Evolutionary conservation across 2,113 vertebrate species (phyloP), one percentile per base, ranked within the genome.

Genomic region (Odontophorus gujanensis): DNA sequence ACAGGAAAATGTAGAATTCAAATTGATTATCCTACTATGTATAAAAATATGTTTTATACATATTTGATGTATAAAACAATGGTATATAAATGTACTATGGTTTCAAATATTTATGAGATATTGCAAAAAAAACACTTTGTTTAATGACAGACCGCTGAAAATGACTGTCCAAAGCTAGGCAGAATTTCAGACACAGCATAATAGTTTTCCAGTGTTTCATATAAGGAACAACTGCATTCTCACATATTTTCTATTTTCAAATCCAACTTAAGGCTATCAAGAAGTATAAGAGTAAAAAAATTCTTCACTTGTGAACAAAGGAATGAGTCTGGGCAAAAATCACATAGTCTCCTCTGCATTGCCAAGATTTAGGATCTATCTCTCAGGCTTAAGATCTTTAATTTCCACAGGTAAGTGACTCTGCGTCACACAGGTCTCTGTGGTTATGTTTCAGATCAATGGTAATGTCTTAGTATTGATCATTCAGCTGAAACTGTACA

Each of bases 1-100:
- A 82, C 71, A 82, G 17, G 47, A 93, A 93, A 91, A 89, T 2
- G 59, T n/a, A 91, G 67, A 87, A 92, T 95, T 93, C 67, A 77
- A 80, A 91, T 5, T 93, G 75, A 91, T 91, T 96, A 61, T 71
- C 67, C 79, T 26, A 72, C 13, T 67, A 69, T 0, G 74, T 92
- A 80, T 67, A 92, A 92, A 92, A 40, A 40, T 40, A 40, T 40
- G 40, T 40, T 40, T 40, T 40, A 40, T 40, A 40, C 40, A 40
- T 40, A 40, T 40, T 40, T 81, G 73, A 92, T 69, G 77, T 21
- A 25, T 71, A 59, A 91, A 92, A 92, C 59, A 89, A 85, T 89
- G 20, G 7, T 62, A 76, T 82, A 32, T 59, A 89, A 94, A 85
- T 89, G 59, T 71, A 63, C 12, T 51, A 25, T 73, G 34, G 28